Base-by-base conservation (phyloP, 2,888 invertebrate species). In the Cheilosia urbana region DNA sequence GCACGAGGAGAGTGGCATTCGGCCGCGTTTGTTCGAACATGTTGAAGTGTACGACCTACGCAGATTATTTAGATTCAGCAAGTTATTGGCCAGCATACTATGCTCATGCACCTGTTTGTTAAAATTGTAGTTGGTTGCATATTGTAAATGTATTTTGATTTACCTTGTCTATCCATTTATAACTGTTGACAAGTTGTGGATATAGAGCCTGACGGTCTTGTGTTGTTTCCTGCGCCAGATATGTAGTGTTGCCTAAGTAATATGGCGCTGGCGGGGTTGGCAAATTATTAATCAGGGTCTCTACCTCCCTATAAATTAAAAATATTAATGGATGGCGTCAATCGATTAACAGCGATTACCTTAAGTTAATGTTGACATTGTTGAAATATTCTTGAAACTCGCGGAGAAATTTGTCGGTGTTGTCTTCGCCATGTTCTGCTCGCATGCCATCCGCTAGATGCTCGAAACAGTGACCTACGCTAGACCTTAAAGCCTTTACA, bases 131-230 rank as follows among this genome's bases (percentile, higher is more conserved):
- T 49, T 51, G 21, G 15, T n/a, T 24, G 15, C 15, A 51, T 51
- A 2, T 51, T 37, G 51, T 42, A 88, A 15, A 49, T 15, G 4
- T 37, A 21, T 34, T 45, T 21, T 19, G n/a, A 65, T 62, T 77
- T 89, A 96, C 95, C 93, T 98, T 98, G 90, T 98, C 98, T 4
- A 96, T 97, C 98, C 98, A 98, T 92, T 97, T 97, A 90, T 98
- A 97, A 90, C 97, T 96, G 90, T 97, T 96, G 0, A 98, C 96
- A 37, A 98, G 92, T 88, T 97, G 97, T 0, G 96, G 95, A 91
- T 98, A 98, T 13, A 98, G 92, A 5, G 97, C 96, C 90, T 98
- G 97, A 53, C 97, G 94, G 89, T 98, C 98, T 90, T 96, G 96
- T 0, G 97, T 96, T 0, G 97, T 97, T 93, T 99, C 98, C 92